Conservation (phyloP, 1,140 invertebrate species). For the Calephelis virginiensis region DNA sequence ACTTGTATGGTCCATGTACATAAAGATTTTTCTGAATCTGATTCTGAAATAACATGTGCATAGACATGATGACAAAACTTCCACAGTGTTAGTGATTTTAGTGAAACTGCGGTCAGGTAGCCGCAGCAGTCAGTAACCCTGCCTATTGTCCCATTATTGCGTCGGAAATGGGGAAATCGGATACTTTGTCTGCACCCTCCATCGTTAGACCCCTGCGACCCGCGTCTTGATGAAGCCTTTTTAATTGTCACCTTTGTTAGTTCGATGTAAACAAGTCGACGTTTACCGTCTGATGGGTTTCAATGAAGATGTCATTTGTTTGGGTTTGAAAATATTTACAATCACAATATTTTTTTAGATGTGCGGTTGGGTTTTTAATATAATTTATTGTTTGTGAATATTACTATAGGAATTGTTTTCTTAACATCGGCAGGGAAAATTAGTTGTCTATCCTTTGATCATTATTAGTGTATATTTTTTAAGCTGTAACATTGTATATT, state of each 20-base stretch:
- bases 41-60: too few species aligned
- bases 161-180: conserved; percentile 71
- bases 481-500: too few species aligned
- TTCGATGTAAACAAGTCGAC: conserved; percentile 43
- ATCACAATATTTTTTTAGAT: background rate
- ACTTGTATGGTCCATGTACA: too few species aligned
- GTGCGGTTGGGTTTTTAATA: background rate
- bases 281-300: conserved; percentile 23
- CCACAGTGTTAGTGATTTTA: conserved; percentile 13
- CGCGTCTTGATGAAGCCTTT: conserved; percentile 63
- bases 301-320: background rate
- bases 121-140: conserved; percentile 52
- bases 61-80: too few species aligned
- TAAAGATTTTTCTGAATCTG: too few species aligned
- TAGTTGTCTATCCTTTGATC: too few species aligned
- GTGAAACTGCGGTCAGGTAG: conserved; percentile 54
- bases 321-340: background rate
- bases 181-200: conserved; percentile 65
- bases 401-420: too few species aligned
- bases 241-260: conserved; percentile 56
- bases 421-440: too few species aligned
- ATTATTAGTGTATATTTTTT: too few species aligned
- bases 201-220: conserved; percentile 39
- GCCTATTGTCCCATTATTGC: conserved; percentile 68
- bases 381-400: too few species aligned